Evolutionary conservation across 2,888 invertebrate species (phyloP), one percentile per base, ranked within the genome.

Genomic region (Drosophila vallismaia): DNA sequence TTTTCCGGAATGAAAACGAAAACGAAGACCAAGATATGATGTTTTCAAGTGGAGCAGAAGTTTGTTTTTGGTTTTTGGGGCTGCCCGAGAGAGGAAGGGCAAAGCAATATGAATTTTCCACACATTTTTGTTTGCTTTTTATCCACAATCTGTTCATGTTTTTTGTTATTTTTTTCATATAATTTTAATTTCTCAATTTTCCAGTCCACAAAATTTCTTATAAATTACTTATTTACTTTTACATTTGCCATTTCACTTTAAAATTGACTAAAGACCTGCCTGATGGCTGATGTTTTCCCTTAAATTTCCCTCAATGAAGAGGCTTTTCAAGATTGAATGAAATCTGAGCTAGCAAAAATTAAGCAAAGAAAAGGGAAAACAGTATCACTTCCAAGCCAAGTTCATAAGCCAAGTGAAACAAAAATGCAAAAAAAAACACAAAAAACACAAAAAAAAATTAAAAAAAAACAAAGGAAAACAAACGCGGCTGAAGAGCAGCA

Each of bases 161-260:
- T 28, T 28, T 6, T 12, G 24, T 58, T 12, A 46, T 59, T 29
- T 46, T 48, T 48, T 38, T 46, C 46, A 59, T 38, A 59, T 60
- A 60, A 58, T 58, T 60, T 29, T 60, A 60, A 60, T 60, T 60
- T 60, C 60, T 40, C 60, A 60, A 60, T 60, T 60, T 60, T 60
- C 14, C 38, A 12, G 28, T 59, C 60, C 36, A 24, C 10, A 14
- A 14, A 7, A 14, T 9, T 31, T 42, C 10, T 10, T 46, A 19
- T 19, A 42, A 58, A 58, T 19, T 58, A 26, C 14, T 57, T 28
- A 38, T 19, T 12, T 6, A 24, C 4, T 44, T 44, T 44, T 10
- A 24, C 4, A 42, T 42, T 42, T 44, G 19, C 19, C 19, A 19
- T 19, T 19, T 19, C 19, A 19, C 19, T 19, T 19, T 19, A 19